Evolutionary conservation across 1,140 invertebrate species (phyloP).

Genomic region (Brachionus paranguensis): DNA sequence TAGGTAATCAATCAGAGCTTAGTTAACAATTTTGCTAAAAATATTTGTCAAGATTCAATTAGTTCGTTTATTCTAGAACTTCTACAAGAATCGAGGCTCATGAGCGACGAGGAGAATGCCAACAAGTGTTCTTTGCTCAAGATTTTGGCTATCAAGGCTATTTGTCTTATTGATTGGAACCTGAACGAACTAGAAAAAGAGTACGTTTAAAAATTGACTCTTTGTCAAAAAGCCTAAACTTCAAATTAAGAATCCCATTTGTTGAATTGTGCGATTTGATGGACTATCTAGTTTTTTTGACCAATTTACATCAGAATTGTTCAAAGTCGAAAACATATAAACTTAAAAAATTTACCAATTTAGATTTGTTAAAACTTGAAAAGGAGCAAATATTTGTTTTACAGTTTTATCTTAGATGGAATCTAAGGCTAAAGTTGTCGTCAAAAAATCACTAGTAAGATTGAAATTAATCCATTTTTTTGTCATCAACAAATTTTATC

Average conservation of each 20-base stretch:
- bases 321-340: not conserved
- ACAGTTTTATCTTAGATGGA: constrained; percentile 7
- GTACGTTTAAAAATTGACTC: not conserved
- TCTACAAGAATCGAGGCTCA: not conserved
- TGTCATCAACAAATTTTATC: not conserved
- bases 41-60: not conserved
- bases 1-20: not conserved
- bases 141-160: not conserved
- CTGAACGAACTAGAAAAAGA: constrained; percentile 13
- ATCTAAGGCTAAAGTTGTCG: not conserved
- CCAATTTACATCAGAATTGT: not conserved
- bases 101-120: not conserved
- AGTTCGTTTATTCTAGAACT: constrained; percentile 5
- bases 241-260: constrained; percentile 7
- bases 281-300: constrained; percentile 7
- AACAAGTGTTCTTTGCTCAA: not conserved
- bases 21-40: not conserved
- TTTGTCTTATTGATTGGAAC: constrained; percentile 26
- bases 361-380: not conserved
- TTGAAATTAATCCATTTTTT: not conserved
- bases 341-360: not conserved
- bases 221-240: not conserved
- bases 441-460: constrained; percentile 17
- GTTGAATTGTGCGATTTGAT: constrained; percentile 14
- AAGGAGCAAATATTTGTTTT: not conserved